Percentiles rank a stretch among this genome's conserved stretches.
Conservation (phyloP, 1,140 invertebrate species). For the Zaprionus davidi region DNA sequence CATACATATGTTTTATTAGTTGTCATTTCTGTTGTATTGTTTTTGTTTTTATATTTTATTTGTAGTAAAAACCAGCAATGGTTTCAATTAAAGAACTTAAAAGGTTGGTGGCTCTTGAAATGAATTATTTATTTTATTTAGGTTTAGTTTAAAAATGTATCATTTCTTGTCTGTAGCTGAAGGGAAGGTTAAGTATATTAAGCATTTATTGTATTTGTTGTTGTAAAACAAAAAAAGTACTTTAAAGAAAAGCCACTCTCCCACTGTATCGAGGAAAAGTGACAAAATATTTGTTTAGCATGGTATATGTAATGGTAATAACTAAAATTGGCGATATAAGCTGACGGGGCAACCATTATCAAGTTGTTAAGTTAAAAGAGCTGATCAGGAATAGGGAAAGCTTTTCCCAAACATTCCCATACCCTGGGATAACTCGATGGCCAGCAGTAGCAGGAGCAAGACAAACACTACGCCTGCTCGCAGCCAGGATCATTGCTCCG, state of each 20-base stretch:
- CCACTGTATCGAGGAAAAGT: conserved; percentile 5
- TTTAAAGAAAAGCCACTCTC: conserved; percentile 29
- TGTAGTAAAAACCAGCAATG: conserved; percentile 53
- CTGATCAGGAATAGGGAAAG: conserved; percentile 34
- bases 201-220: conserved; percentile 47
- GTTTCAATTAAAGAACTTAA: conserved; percentile 45
- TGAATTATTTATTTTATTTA: conserved; percentile 22
- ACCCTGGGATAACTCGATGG: conserved; percentile 59
- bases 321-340: conserved; percentile 31
- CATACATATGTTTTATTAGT: conserved; percentile 34
- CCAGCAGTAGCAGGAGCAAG: conserved; percentile 64
- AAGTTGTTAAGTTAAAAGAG: conserved; percentile 9
- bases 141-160: conserved; percentile 33
- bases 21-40: conserved; percentile 25
- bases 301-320: conserved; percentile 7
- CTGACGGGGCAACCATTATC: conserved; percentile 26
- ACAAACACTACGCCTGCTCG: conserved; percentile 63
- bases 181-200: conserved; percentile 60
- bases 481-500: conserved; percentile 72
- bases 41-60: not conserved
- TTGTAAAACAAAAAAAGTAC: conserved; percentile 53
- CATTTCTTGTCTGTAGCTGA: conserved; percentile 38
- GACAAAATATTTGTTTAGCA: conserved; percentile 24
- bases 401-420: conserved; percentile 34
- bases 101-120: conserved; percentile 32